Percentiles rank a stretch among this genome's conserved stretches.
These are phyloP conservation scores for Arge pagana DNA, from an alignment of 2,888 invertebrate species.

Conservation along the genomic window DNA sequence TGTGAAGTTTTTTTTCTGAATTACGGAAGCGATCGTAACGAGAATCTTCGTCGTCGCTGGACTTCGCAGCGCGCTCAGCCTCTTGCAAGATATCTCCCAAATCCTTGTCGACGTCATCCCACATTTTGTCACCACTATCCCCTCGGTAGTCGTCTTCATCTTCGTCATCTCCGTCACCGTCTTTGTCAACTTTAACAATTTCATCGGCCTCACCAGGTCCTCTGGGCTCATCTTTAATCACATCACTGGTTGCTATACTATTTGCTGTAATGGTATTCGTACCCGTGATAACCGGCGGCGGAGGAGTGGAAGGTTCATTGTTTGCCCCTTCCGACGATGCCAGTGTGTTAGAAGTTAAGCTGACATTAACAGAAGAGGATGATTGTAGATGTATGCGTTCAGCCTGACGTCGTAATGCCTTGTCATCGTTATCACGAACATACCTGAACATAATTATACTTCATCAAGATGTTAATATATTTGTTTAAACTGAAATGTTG, in stretches of 20 bases:
- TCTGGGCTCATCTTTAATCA: constrained; percentile 41
- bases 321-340: constrained; percentile 36
- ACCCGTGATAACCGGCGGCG: constrained; percentile 46
- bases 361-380: constrained; percentile 41
- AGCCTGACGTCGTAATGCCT: constrained; percentile 72
- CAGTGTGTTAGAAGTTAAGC: constrained; percentile 34
- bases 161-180: constrained; percentile 57
- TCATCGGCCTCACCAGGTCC: constrained; percentile 34
- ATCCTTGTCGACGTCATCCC: constrained; percentile 84
- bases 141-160: constrained; percentile 52
- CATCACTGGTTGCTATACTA: constrained; percentile 27
- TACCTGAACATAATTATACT: constrained; percentile 56
- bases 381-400: constrained; percentile 65
- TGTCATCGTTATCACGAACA: constrained; percentile 77
- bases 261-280: background rate
- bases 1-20: constrained; percentile 64
- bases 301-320: constrained; percentile 25
- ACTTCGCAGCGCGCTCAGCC: constrained; percentile 65
- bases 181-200: constrained; percentile 36
- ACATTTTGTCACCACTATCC: constrained; percentile 69
- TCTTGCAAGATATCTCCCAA: constrained; percentile 74
- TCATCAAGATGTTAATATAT: too few relatives aligned
- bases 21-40: constrained; percentile 70
- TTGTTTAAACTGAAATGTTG: too few relatives aligned
- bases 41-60: constrained; percentile 69